These are phyloP conservation scores for Remorina albescens DNA, from an alignment of 2,797 vertebrate species.

Conservation along the genomic window DNA sequence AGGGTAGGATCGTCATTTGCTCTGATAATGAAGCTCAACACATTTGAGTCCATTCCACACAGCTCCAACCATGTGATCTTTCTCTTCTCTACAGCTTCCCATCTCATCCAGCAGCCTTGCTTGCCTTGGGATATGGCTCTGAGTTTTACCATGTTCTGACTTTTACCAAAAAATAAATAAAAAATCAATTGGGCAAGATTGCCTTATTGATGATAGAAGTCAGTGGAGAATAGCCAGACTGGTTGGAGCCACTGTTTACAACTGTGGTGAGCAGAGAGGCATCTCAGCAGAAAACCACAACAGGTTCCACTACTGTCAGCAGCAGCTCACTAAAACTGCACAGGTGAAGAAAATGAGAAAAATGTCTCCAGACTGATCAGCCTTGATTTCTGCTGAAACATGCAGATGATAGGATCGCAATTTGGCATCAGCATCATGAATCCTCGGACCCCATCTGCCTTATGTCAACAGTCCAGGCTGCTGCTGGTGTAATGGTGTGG, in stretches of 20 bases:
- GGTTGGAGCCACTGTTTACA: background rate
- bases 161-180: background rate
- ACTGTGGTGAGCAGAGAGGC: no score
- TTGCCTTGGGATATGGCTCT: no score
- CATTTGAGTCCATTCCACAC: no score
- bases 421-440: background rate
- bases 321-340: background rate
- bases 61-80: no score
- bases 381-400: background rate
- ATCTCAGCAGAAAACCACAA: background rate
- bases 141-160: no score
- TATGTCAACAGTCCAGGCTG: background rate
- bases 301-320: background rate
- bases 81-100: no score
- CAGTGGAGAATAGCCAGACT: background rate
- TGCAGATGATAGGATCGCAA: background rate
- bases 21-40: no score
- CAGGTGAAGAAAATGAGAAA: background rate
- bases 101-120: no score
- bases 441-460: slow-evolving; percentile 1
- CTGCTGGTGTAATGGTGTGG: background rate
- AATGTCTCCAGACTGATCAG: background rate
- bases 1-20: no score
- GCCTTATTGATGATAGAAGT: background rate
- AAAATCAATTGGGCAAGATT: background rate